Base-by-base conservation (phyloP, 92 coral and sea anemone species). In the Isaurus tuberculatus region DNA sequence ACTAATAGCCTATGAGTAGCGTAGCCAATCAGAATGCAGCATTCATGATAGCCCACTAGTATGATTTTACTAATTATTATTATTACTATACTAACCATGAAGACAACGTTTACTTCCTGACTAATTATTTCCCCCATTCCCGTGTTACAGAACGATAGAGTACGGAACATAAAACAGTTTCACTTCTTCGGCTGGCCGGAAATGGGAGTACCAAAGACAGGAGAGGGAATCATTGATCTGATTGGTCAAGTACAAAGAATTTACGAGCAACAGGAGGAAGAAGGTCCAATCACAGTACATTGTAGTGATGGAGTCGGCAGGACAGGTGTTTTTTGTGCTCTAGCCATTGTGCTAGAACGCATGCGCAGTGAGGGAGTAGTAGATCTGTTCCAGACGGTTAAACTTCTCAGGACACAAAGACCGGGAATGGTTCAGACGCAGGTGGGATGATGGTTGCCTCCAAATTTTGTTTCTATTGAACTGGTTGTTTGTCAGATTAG, bases 291-390 rank as follows among this genome's bases (percentile, higher is more conserved):
- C 67, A 90, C 98, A 0, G 97, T 97, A 16, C 99, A 97, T 84
- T 97, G 99, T 91, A 87, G 99, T 74, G 95, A 94, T 79, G 99
- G 99, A 20, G 92, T 93, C 8, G 99, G 98, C 3, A 88, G 98
- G 60, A 90, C 99, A 1, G 99, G 99, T 20, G 94, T 97, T 0
- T 97, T 97, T 88, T 86, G 91, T 81, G 92, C 99, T 16, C 83
- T 97, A 40, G 93, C 86, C 53, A 94, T 91, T 72, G 99, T 97
- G 33, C 83, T 97, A 51, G 99, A 97, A 43, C 96, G 99, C 94
- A 97, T 97, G 99, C 96, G 99, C 23, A 88, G 95, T 70, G 99
- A 94, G 75, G 99, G 99, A 20, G 99, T 94, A 16, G 99, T 97
- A 51, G 99, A 97, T 85, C 84, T 97, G 34, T 93, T 94, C 88